A percentile compares a stretch with the other conserved stretches of the same genome.
Conservation (phyloP, 2,888 invertebrate species). For the Arctia plantaginis region DNA sequence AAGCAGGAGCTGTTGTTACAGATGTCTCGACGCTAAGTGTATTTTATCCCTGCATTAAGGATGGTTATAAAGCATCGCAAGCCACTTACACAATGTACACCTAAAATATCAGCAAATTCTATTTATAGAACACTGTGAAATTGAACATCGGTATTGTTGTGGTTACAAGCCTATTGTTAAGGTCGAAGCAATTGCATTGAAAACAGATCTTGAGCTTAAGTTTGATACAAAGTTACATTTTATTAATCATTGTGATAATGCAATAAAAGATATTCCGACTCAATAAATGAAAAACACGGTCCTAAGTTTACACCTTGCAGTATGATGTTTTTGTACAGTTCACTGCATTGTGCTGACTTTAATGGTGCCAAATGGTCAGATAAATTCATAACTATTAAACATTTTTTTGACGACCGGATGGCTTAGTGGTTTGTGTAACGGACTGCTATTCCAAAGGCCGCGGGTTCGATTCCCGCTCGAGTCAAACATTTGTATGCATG, state of each 20-base stretch:
- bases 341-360: not conserved
- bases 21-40: not conserved
- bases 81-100: not conserved
- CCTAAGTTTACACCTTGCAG: slow-evolving; percentile 1
- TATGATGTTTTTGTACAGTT: not conserved
- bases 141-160: not conserved
- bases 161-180: slow-evolving; percentile 6
- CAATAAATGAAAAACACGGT: not conserved
- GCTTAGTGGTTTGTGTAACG: no score
- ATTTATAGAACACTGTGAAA: slow-evolving; percentile 15
- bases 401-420: no score
- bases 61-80: not conserved
- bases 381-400: not conserved
- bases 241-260: not conserved
- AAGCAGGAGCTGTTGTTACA: not conserved
- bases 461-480: no score
- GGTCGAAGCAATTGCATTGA: not conserved
- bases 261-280: not conserved
- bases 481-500: no score
- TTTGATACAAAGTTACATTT: not conserved
- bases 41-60: not conserved
- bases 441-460: no score
- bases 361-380: not conserved
- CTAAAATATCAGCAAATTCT: slow-evolving; percentile 11
- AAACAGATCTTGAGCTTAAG: not conserved